Evolutionary conservation across 2,888 invertebrate genomes (phyloP).

Genomic region (Mycalesis mineus): DNA sequence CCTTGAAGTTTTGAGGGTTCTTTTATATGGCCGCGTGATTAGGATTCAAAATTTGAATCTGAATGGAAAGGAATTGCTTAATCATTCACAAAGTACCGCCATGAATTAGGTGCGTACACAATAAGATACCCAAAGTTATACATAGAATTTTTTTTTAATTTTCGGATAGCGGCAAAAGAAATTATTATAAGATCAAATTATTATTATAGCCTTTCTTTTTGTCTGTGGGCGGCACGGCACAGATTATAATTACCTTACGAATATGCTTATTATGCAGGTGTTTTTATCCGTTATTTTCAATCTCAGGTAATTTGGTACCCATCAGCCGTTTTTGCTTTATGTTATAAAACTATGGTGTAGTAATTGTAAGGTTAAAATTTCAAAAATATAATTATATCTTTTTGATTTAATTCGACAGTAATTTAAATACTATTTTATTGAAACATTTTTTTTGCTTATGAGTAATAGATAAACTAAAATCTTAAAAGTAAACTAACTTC

Average conservation of each 20-base stretch:
- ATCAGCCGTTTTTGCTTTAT: background rate
- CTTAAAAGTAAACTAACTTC: no score
- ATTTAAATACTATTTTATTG: no score
- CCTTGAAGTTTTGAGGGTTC: slow-evolving; percentile 28
- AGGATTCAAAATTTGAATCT: slow-evolving; percentile 24
- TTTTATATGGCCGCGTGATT: slow-evolving; percentile 17
- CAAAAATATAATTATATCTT: no score
- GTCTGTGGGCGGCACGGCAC: slow-evolving; percentile 3
- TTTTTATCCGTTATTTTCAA: background rate
- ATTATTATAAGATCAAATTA: background rate
- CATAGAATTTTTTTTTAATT: background rate
- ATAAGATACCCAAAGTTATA: background rate
- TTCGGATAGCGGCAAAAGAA: slow-evolving; percentile 5
- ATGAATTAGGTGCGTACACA: slow-evolving; percentile 10
- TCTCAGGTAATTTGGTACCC: background rate
- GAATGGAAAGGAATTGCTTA: slow-evolving; percentile 27
- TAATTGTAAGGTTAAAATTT: no score
- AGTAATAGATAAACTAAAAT: no score
- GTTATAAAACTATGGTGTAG: no score
- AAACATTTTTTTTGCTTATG: no score
- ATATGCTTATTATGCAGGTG: slow-evolving; percentile 1
- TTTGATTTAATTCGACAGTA: no score
- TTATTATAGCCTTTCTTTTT: background rate
- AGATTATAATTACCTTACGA: slow-evolving; percentile 2
- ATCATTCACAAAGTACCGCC: slow-evolving; percentile 22